phyloP scores from a whole-genome alignment of 2,113 vertebrate genomes.

The Vanacampus margaritifer region DNA sequence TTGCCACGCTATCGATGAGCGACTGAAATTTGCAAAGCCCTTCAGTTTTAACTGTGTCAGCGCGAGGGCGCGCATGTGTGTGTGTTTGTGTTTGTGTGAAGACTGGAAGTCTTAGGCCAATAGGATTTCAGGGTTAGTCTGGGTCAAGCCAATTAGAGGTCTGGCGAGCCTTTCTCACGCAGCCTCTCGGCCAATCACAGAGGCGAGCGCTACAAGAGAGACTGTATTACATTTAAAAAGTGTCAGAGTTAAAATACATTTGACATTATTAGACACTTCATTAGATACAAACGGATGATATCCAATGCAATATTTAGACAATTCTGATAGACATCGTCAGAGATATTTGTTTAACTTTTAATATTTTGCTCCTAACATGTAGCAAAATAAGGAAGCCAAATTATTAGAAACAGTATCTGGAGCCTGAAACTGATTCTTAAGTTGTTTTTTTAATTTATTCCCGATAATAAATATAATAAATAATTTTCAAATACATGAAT shows the following conservation, averaged over 20 bases:
- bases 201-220: slow-evolving; percentile 57
- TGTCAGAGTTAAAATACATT: background rate
- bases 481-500: no score
- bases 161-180: slow-evolving; percentile 78
- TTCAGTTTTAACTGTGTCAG: slow-evolving; percentile 24
- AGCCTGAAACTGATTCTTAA: background rate
- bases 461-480: background rate
- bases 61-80: background rate
- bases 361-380: background rate
- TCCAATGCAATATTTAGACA: background rate
- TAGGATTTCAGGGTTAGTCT: slow-evolving; percentile 82
- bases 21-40: slow-evolving; percentile 11
- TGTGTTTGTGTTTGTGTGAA: slow-evolving; percentile 24
- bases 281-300: background rate
- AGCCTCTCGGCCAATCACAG: slow-evolving; percentile 67
- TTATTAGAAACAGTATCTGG: background rate
- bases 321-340: no score
- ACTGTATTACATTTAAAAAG: background rate
- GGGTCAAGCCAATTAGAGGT: slow-evolving; percentile 83
- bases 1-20: slow-evolving; percentile 38
- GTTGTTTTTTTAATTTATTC: background rate
- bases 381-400: background rate
- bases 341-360: background rate
- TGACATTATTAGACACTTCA: background rate
- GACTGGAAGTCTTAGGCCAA: slow-evolving; percentile 76